phyloP scores from a whole-genome alignment of 1,140 invertebrate species.

The Macrostomum lignano region DNA sequence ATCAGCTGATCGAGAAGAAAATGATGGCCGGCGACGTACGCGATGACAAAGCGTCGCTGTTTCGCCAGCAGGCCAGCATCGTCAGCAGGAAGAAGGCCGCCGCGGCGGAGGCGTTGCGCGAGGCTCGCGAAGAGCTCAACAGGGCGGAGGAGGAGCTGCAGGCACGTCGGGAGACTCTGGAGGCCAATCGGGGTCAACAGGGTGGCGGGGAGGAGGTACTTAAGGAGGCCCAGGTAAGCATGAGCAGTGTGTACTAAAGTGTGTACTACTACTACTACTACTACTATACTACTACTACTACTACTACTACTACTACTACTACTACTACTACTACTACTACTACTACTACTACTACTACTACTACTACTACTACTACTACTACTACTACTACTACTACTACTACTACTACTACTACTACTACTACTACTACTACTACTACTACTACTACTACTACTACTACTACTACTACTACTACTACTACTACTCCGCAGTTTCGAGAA shows the following conservation, averaged over 20 bases:
- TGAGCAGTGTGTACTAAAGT: slow-evolving; percentile 5
- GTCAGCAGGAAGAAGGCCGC: slow-evolving; percentile 45
- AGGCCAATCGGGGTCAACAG: slow-evolving; percentile 10
- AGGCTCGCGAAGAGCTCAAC: slow-evolving; percentile 34
- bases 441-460: slow-evolving; percentile 8
- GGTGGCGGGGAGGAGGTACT: slow-evolving; percentile 34
- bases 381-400: slow-evolving; percentile 8
- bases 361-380: slow-evolving; percentile 7
- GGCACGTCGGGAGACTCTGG: slow-evolving; percentile 31
- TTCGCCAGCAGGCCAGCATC: slow-evolving; percentile 50
- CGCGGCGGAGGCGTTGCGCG: slow-evolving; percentile 38
- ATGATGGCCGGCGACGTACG: slow-evolving; percentile 29
- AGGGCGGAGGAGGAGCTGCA: slow-evolving; percentile 33
- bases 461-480: slow-evolving; percentile 8
- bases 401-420: slow-evolving; percentile 7
- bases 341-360: slow-evolving; percentile 8
- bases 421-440: slow-evolving; percentile 8
- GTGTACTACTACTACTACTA: neutral
- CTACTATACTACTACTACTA: too few species aligned
- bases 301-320: too few species aligned
- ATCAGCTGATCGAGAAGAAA: slow-evolving; percentile 30
- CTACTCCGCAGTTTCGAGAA: slow-evolving; percentile 35
- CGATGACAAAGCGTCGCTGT: slow-evolving; percentile 46
- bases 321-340: slow-evolving; percentile 7
- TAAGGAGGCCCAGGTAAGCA: slow-evolving; percentile 40